Evolutionary conservation across 2,888 invertebrate species (phyloP), one percentile per base, ranked within the genome.

Genomic region (Balanococcus diminutus): DNA sequence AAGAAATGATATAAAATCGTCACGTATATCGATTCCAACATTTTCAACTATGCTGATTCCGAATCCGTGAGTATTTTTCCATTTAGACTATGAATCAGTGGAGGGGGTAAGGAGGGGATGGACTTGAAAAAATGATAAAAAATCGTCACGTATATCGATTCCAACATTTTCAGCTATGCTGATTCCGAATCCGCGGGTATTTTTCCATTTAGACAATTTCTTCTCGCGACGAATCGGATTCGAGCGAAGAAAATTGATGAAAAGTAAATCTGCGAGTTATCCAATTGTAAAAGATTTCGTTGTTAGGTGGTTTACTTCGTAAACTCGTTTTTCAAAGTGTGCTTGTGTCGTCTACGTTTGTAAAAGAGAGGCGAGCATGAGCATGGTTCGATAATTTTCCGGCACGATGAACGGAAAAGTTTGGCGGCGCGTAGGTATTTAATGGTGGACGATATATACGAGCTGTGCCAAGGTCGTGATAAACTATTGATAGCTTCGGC

Each of bases 401-500:
- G 25, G 25, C 25, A 25, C 25, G 11, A 61, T 25, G 61, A 25
- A 61, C 61, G 61, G 61, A 61, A 25, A 61, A 61, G 25, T 61
- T 61, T 25, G 25, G 11, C 61, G 61, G 25, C 61, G 25, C 25
- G 11, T 61, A 25, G 61, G 61, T 61, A 61, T 61, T 61, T 61
- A 11, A 61, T 61, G 25, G 61, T 25, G 11, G 9, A 25, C 16
- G 25, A 25, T 25, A 11, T 61, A 61, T 6, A 11, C 22, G 61
- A 61, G 61, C 25, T 61, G 61, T 25, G 61, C 61, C 61, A 61
- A 61, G 61, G 61, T 61, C 61, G 61, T 61, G 61, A 61, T 61
- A 25, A 61, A 61, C 9, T 61, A 61, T 61, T 25, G 61, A 61
- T 61, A 61, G 6, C 42, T 11, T 42, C 9, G 9, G 4, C 36